Evolutionary conservation across 2,888 invertebrate genomes (phyloP), one percentile per base, ranked within the genome.

Genomic region (Heteropelma amictum): DNA sequence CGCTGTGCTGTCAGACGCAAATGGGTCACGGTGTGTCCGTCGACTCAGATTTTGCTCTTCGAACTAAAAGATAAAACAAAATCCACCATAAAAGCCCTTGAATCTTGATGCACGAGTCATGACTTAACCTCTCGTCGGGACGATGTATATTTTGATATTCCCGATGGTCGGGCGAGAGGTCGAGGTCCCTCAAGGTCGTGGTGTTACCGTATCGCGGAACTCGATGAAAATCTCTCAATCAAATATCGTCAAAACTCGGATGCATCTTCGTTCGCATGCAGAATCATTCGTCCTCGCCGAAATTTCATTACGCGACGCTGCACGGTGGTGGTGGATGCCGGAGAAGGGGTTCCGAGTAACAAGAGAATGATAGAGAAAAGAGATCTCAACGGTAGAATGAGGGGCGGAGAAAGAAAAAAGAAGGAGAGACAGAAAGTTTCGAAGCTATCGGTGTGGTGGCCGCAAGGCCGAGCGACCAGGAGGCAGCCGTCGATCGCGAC

Each of bases 401-500:
- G 64, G 63, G 61, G 60, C n/a, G n/a, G n/a, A n/a, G n/a, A n/a
- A n/a, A n/a, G n/a, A n/a, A n/a, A n/a, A n/a, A 58, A 70, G 58
- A 69, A 70, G 47, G 77, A 71, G 64, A 71, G 33, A 69, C n/a
- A 26, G 30, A 67, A 45, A 26, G 53, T 33, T 54, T 61, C 40
- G 53, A 42, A 47, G 49, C 67, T 49, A 75, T 71, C 71, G 75
- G 67, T 74, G 69, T 71, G 67, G 71, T 65, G 71, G 67, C 49
- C 71, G 71, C 75, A 75, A 75, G 75, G 75, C 75, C 75, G 75
- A 72, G 75, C 69, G 78, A 56, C 75, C 67, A 71, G 68, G 65
- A 71, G 71, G 75, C 63, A 71, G 79, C 72, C 77, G 78, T 75
- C 73, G 78, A 75, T 76, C 78, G 77, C 76, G 71, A 68, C 84